Evolutionary conservation across 2,888 invertebrate species (phyloP), one percentile per base, ranked within the genome.

Genomic region (Tanytarsus gracilentus): DNA sequence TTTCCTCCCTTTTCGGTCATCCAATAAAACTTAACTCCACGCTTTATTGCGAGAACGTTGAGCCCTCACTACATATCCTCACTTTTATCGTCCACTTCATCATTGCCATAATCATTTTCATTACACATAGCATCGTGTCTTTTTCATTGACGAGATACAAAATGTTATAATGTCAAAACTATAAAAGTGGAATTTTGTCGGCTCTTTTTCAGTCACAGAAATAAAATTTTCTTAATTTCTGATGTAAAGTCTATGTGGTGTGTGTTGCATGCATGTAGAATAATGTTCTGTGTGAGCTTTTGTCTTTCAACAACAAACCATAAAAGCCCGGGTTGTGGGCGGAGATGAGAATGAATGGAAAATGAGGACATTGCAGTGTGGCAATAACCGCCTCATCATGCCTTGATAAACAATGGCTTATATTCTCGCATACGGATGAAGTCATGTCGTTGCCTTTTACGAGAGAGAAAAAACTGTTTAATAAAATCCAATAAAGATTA

Each of bases 191-290:
- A 44, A 23, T 44, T 18, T 44, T 18, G 21, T 44, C 23, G 18
- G 44, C 18, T 23, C 21, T 23, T 11, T 18, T 44, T 44, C 44
- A 44, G 18, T 11, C 40, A 3, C 9, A 44, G 33, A 9, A 33
- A 33, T 33, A 11, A 36, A 44, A 11, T 16, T 23, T 44, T 23
- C 23, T 44, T 44, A 44, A 44, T 44, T 23, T 44, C 21, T 18
- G 44, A 44, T 21, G 44, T 44, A 44, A 44, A 44, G 18, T 44
- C 44, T 18, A 44, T 44, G 44, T n/a, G n/a, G n/a, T n/a, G n/a
- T n/a, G n/a, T n/a, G n/a, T n/a, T n/a, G n/a, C n/a, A n/a, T n/a
- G n/a, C n/a, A n/a, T n/a, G n/a, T n/a, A n/a, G n/a, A n/a, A n/a
- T n/a, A n/a, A n/a, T n/a, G n/a, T n/a, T n/a, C n/a, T n/a, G n/a